phyloP scores from a whole-genome alignment of 2,797 vertebrate genomes.

The Antrozous pallidus region DNA sequence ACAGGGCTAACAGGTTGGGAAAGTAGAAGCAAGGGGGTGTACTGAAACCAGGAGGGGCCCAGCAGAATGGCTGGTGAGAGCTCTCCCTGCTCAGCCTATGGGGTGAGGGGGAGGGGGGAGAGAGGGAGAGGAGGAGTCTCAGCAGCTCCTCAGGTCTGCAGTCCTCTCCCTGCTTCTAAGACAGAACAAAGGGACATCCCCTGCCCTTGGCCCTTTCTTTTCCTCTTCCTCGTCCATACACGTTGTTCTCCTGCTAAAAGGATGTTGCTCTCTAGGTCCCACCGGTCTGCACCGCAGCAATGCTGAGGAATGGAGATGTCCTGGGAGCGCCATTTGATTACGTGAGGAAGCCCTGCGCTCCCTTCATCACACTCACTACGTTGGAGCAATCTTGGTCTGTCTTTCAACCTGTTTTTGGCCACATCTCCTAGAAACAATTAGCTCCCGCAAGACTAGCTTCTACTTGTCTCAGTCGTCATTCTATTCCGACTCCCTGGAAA shows the following conservation, averaged over 20 bases:
- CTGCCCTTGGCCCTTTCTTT: not conserved
- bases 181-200: not conserved
- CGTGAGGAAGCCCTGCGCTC: not conserved
- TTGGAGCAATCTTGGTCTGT: not conserved
- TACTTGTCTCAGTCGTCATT: not conserved
- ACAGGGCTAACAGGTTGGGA: not conserved
- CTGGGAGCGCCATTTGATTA: not conserved
- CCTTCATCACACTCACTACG: not conserved
- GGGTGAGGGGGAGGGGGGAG: no score
- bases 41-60: not conserved
- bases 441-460: not conserved
- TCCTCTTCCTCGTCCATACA: not conserved
- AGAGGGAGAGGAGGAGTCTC: no score
- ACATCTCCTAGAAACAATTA: no score
- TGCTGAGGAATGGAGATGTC: not conserved
- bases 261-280: not conserved
- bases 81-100: rapidly evolving
- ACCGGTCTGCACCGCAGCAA: not conserved
- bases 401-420: not conserved
- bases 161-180: not conserved
- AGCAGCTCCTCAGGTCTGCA: not conserved
- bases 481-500: not conserved
- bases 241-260: not conserved
- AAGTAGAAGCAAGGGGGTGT: not conserved
- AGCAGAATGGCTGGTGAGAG: no score